A percentile compares a stretch with the other conserved stretches of the same genome.
These are phyloP conservation scores for Drosophila diplacantha DNA, from an alignment of 2,888 invertebrate genomes.

Conservation along the genomic window DNA sequence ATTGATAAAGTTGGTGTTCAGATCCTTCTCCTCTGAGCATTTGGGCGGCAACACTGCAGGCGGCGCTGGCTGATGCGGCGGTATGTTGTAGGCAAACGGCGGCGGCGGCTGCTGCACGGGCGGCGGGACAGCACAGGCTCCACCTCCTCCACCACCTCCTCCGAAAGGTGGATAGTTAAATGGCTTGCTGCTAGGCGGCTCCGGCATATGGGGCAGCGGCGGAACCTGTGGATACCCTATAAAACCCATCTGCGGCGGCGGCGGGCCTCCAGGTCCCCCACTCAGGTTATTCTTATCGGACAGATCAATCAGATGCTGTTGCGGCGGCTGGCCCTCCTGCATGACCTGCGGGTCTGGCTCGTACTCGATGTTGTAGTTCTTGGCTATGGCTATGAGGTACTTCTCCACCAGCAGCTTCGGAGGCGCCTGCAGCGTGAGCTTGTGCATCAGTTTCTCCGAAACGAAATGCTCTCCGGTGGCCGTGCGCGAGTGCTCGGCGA, in stretches of 20 bases:
- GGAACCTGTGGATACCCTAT: conserved; percentile 88
- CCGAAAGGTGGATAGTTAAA: conserved; percentile 82
- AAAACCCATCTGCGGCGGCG: conserved; percentile 87
- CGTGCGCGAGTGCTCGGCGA: conserved; percentile 91
- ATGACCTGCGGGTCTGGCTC: conserved; percentile 96
- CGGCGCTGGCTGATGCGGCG: conserved; percentile 60
- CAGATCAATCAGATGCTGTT: conserved; percentile 85
- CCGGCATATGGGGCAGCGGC: conserved; percentile 80
- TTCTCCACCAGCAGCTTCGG: conserved; percentile 96
- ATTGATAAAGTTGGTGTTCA: conserved; percentile 80
- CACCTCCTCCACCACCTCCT: conserved; percentile 75
- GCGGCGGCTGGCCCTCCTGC: conserved; percentile 82
- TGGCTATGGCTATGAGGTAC: conserved; percentile 95
- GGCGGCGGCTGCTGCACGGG: conserved; percentile 55
- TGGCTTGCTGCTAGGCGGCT: conserved; percentile 80
- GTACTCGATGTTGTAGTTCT: conserved; percentile 95
- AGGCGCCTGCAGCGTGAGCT: conserved; percentile 95
- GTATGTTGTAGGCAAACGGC: conserved; percentile 80
- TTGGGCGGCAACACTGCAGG: conserved; percentile 65
- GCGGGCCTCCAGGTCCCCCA: conserved; percentile 78
- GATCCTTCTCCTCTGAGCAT: conserved; percentile 80
- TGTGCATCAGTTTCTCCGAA: conserved; percentile 94
- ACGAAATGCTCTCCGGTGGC: conserved; percentile 92
- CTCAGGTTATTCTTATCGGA: conserved; percentile 81
- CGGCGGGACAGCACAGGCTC: conserved; percentile 51